A percentile compares a stretch with the other conserved stretches of the same genome.
Conservation (phyloP, 2,113 vertebrate species). For the Thalassarche chlororhynchos region DNA sequence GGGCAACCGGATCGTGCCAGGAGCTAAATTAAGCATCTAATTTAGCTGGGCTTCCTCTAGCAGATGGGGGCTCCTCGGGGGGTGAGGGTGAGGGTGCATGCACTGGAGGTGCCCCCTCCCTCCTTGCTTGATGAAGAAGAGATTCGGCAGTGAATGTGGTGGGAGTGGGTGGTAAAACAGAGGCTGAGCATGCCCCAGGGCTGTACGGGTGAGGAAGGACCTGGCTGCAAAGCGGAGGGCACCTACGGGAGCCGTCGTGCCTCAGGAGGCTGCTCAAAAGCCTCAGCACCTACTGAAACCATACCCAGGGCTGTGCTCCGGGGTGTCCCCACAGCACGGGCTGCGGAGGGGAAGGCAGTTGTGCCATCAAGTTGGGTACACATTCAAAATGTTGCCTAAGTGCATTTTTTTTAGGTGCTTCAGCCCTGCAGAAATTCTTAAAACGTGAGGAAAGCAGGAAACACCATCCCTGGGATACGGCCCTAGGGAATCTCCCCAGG, state of each 20-base stretch:
- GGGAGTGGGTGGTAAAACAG: not conserved
- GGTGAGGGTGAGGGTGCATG: accelerated
- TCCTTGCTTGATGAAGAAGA: not conserved
- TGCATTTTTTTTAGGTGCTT: not conserved
- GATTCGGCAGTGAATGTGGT: accelerated
- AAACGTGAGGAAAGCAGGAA: not conserved
- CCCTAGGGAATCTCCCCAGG: not conserved
- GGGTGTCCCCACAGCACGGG: accelerated
- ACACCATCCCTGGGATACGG: not conserved
- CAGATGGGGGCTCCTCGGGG: not conserved
- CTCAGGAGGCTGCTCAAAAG: not conserved
- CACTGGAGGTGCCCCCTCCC: not conserved
- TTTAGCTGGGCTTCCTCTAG: not conserved
- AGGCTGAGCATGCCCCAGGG: accelerated
- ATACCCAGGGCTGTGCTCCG: not conserved
- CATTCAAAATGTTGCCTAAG: not conserved
- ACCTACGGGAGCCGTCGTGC: accelerated
- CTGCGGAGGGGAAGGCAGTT: not conserved
- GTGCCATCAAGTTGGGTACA: not conserved
- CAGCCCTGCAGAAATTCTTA: not conserved
- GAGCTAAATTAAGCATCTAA: not conserved
- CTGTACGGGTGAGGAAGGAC: not conserved
- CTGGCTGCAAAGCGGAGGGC: not conserved
- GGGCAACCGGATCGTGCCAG: accelerated
- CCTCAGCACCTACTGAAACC: not conserved